Base-by-base conservation (phyloP, 2,113 vertebrate species). In the Heteronetta atricapilla region DNA sequence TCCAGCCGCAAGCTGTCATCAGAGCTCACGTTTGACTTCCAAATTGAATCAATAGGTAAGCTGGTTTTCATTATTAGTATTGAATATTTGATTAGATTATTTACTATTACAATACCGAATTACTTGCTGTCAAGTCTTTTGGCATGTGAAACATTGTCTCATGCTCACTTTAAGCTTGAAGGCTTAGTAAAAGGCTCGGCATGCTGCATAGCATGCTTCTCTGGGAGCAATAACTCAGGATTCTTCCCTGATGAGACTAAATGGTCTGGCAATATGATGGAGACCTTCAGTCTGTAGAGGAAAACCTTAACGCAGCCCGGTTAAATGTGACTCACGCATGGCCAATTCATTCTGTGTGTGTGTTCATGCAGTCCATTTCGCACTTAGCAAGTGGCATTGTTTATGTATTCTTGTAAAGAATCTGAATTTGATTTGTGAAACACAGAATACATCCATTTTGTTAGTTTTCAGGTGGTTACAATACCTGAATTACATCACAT, bases 21-120 rank as follows among this genome's bases (percentile, higher is more conserved):
- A 0, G 99, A 99, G 95, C 99, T 99, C 94, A 99, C 99, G 1
- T 99, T 99, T 97, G 99, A 99, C 97, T 99, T 99, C 93, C 99
- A 99, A 96, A 99, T 99, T 55, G 99, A 99, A 96, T 98, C 99
- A 83, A 99, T 99, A 96, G 99, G 99, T 99, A 96, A 98, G 97
- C 90, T 90, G 62, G 36, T 36, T 64, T 94, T 96, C 64, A 36
- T 5, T 75, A 13, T 76, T 89, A 11, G 52, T 55, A 21, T 5
- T 66, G 13, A 59, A 13, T 26, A 31, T 52, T 28, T 46, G 19
- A 53, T 60, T 44, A 33, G 29, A 29, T 82, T 63, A 13, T 55
- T 68, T 55, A 31, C 2, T 87, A 8, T 63, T 40, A 34, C 26
- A 53, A 20, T 60, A 42, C 29, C 62, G 19, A 62, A 26, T 53